Conservation (phyloP, 2,888 invertebrate species). For the Apomyelois bistriatella region DNA sequence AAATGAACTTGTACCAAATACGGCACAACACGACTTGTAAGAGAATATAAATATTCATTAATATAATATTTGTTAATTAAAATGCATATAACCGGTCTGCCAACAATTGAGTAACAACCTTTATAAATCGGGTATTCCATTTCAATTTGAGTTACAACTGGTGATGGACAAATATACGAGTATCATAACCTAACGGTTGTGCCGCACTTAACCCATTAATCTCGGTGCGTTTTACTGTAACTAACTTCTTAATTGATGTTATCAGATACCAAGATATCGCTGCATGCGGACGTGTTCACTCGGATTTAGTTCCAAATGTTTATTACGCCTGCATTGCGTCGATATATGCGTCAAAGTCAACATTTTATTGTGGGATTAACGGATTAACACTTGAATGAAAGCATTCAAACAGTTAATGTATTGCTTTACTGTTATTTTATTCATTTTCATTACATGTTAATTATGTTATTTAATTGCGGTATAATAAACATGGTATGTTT, state of each 20-base stretch:
- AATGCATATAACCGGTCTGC: background rate
- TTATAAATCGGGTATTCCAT: constrained; percentile 43
- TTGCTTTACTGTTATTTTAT: constrained; percentile 1
- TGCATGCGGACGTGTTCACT: constrained; percentile 12
- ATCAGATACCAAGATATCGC: constrained; percentile 28
- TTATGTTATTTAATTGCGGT: too few relatives aligned
- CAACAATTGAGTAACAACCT: constrained; percentile 28
- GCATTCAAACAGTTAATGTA: background rate
- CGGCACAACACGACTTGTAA: background rate
- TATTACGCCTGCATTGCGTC: constrained; percentile 16
- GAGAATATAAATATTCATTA: constrained; percentile 1
- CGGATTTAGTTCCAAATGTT: constrained; percentile 18
- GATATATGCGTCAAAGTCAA: constrained; percentile 9
- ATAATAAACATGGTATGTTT: too few relatives aligned
- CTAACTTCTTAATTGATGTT: constrained; percentile 38
- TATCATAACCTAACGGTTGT: constrained; percentile 49
- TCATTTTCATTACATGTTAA: background rate
- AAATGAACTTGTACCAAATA: background rate
- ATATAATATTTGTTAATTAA: constrained; percentile 1
- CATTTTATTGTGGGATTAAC: background rate
- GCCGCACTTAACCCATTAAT: constrained; percentile 44
- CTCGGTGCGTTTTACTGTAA: constrained; percentile 32
- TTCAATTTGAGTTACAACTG: constrained; percentile 47
- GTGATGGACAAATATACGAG: constrained; percentile 47
- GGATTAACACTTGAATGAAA: background rate